Evolutionary conservation across 2,888 invertebrate species (phyloP).

Genomic region (Amphipoea lucens): DNA sequence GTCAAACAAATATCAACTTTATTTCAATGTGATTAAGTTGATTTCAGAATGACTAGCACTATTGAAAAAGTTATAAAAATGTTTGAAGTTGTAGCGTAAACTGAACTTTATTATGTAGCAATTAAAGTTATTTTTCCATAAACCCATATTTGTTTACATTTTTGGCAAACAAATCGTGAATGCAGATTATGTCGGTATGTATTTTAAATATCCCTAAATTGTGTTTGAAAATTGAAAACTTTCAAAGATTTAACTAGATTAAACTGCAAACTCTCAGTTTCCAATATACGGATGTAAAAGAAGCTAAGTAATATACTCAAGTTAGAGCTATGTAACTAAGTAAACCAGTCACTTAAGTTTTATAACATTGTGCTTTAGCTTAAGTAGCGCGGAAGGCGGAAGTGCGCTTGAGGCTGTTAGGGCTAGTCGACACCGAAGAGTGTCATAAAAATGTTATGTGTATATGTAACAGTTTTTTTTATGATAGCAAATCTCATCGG

Average conservation of each 20-base stretch:
- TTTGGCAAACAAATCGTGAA: too few relatives aligned
- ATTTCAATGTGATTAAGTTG: too few relatives aligned
- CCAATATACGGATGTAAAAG: constrained; percentile 34
- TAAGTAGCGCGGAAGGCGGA: constrained; percentile 55
- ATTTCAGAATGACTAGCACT: too few relatives aligned
- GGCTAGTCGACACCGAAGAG: constrained; percentile 27
- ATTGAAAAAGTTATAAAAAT: too few relatives aligned
- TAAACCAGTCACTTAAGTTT: constrained; percentile 60
- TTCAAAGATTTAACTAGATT: background rate
- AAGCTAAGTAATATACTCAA: constrained; percentile 21
- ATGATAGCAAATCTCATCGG: constrained; percentile 3
- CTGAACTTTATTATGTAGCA: too few relatives aligned
- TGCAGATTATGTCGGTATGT: too few relatives aligned
- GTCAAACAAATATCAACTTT: too few relatives aligned
- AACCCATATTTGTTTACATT: too few relatives aligned
- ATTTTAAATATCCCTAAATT: background rate
- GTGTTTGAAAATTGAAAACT: background rate
- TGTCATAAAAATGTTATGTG: constrained; percentile 21
- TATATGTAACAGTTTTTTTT: constrained; percentile 17
- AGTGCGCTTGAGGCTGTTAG: constrained; percentile 42
- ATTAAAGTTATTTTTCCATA: too few relatives aligned
- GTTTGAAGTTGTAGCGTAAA: too few relatives aligned
- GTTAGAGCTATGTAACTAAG: constrained; percentile 45
- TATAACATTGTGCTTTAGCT: constrained; percentile 53
- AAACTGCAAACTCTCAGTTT: constrained; percentile 2